These are phyloP conservation scores for Ctenochaetus hawaiiensis DNA, from an alignment of 2,797 vertebrate genomes.

Conservation along the genomic window DNA sequence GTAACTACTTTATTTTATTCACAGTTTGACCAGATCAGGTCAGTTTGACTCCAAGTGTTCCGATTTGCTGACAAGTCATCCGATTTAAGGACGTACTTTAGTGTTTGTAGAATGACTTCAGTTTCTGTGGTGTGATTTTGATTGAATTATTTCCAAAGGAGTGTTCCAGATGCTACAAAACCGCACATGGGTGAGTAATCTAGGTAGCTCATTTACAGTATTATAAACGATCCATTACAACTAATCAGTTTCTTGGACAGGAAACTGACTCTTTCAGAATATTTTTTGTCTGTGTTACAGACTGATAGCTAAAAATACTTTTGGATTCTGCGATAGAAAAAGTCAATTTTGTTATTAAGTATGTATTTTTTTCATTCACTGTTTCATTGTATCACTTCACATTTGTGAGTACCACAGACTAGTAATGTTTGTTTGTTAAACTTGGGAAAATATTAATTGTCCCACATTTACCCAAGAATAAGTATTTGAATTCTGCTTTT, in stretches of 20 bases:
- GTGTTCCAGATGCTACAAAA: slow-evolving; percentile 77
- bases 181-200: slow-evolving; percentile 83
- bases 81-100: slow-evolving; percentile 53
- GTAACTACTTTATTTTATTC: slow-evolving; percentile 43
- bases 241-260: background rate
- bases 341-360: background rate
- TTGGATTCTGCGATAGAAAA: too few species aligned
- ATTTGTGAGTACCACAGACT: background rate
- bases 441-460: background rate
- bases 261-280: background rate
- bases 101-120: slow-evolving; percentile 67
- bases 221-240: slow-evolving; percentile 12
- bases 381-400: background rate
- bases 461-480: background rate
- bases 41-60: slow-evolving; percentile 43
- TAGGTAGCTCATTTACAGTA: slow-evolving; percentile 62
- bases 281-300: background rate
- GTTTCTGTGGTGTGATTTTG: slow-evolving; percentile 79
- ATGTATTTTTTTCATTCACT: background rate
- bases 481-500: background rate
- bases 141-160: slow-evolving; percentile 79
- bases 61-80: slow-evolving; percentile 38
- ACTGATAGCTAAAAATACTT: background rate
- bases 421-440: background rate
- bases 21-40: slow-evolving; percentile 51